phyloP scores from a whole-genome alignment of 1,140 invertebrate species.

The Sinonovacula constricta region DNA sequence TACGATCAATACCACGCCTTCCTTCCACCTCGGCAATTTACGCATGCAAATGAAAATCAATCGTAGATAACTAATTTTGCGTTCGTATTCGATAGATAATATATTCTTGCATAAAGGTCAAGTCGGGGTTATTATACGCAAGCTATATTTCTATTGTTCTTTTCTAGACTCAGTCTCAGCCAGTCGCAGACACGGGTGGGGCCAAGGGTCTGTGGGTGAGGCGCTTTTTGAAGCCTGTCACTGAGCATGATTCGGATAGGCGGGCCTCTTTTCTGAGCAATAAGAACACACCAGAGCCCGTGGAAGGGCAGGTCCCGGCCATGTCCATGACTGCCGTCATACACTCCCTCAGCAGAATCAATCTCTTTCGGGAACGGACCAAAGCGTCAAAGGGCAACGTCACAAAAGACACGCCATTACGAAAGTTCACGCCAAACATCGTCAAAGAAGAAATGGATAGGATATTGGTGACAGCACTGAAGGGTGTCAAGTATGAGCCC shows the following conservation, averaged over 20 bases:
- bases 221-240: neutral
- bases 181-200: too few relatives aligned
- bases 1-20: too few relatives aligned
- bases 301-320: neutral
- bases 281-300: neutral
- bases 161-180: too few relatives aligned
- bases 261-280: neutral
- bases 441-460: conserved; percentile 28
- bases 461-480: conserved; percentile 49
- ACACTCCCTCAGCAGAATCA: conserved; percentile 27
- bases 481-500: conserved; percentile 53
- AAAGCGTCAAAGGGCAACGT: conserved; percentile 33
- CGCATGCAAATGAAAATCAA: too few relatives aligned
- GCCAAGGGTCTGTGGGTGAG: neutral
- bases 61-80: too few relatives aligned
- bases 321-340: conserved; percentile 22
- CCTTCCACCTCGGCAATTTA: too few relatives aligned
- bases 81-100: too few relatives aligned
- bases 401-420: conserved; percentile 36
- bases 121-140: too few relatives aligned
- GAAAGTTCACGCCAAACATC: conserved; percentile 17
- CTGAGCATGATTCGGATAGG: neutral
- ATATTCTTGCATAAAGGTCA: too few relatives aligned
- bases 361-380: conserved; percentile 19
- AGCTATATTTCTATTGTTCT: too few relatives aligned